Percentiles rank a stretch among this genome's conserved stretches.
These are phyloP conservation scores for Apamea epomidion DNA, from an alignment of 2,888 invertebrate species.

Conservation along the genomic window DNA sequence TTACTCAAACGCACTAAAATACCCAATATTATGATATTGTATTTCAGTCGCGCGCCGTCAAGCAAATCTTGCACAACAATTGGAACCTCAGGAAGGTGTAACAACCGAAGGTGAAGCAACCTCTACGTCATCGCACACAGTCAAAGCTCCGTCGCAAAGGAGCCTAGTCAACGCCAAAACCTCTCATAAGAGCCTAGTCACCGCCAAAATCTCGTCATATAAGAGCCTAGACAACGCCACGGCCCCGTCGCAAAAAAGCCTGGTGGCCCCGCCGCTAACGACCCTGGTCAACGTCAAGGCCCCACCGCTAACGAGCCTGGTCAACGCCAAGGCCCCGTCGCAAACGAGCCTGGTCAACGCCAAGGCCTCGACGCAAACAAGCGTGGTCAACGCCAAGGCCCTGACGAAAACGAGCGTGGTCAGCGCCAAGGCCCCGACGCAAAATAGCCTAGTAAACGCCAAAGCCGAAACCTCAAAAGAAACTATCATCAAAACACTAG, in stretches of 20 bases:
- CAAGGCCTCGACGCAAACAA: not conserved
- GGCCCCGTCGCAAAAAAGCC: not conserved
- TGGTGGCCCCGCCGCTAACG: too few relatives aligned
- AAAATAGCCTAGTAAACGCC: not conserved
- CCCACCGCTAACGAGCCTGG: conserved; percentile 26
- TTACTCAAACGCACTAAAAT: not conserved
- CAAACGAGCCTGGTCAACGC: not conserved
- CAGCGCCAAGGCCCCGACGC: not conserved
- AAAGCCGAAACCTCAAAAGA: conserved; percentile 9
- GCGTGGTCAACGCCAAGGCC: not conserved
- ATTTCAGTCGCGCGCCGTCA: conserved; percentile 66
- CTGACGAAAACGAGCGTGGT: not conserved
- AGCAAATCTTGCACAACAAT: conserved; percentile 32
- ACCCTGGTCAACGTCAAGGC: conserved; percentile 1
- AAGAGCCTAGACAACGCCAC: not conserved
- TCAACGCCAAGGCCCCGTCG: not conserved
- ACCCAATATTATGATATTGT: not conserved
- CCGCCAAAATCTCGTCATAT: not conserved
- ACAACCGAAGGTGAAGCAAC: not conserved
- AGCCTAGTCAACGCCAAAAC: not conserved
- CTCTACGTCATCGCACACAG: conserved; percentile 10
- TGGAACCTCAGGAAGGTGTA: conserved; percentile 16
- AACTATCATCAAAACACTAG: conserved; percentile 1
- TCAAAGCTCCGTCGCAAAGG: conserved; percentile 37
- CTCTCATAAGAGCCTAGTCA: not conserved